These are phyloP conservation scores for Octomys mimax DNA, from an alignment of 2,797 vertebrate genomes.

Conservation along the genomic window DNA sequence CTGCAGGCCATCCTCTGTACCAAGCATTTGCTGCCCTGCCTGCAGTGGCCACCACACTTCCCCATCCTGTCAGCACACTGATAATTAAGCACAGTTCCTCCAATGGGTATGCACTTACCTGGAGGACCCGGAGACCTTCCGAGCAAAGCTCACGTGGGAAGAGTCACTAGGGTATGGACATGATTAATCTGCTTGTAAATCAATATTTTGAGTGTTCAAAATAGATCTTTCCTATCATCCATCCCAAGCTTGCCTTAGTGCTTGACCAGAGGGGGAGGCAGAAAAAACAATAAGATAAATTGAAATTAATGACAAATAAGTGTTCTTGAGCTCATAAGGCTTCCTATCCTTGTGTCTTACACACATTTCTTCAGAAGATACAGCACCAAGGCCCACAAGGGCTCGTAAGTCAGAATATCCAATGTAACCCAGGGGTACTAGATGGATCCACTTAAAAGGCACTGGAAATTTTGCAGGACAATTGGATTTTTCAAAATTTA, in stretches of 20 bases:
- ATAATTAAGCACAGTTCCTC: background rate
- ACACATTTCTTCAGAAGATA: background rate
- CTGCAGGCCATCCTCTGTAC: background rate
- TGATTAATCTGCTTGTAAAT: background rate
- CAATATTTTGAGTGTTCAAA: background rate
- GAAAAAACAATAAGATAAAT: constrained; percentile 17
- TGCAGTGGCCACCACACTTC: background rate
- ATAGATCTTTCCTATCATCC: background rate
- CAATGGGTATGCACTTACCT: background rate
- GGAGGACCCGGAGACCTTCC: background rate
- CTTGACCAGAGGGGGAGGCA: background rate
- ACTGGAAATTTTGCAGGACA: constrained; percentile 15
- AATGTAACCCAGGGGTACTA: background rate
- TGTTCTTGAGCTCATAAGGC: background rate
- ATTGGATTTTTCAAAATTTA: constrained; percentile 28
- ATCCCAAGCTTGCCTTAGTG: background rate
- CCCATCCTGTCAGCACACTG: background rate
- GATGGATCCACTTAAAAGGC: constrained; percentile 13
- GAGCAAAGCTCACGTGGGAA: background rate
- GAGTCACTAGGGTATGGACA: background rate
- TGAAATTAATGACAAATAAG: background rate
- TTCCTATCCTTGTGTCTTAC: background rate
- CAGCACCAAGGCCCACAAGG: no score
- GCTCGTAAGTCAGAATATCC: background rate
- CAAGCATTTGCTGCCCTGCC: background rate